These are phyloP conservation scores for Channa argus DNA, from an alignment of 2,113 vertebrate genomes.

Conservation along the genomic window DNA sequence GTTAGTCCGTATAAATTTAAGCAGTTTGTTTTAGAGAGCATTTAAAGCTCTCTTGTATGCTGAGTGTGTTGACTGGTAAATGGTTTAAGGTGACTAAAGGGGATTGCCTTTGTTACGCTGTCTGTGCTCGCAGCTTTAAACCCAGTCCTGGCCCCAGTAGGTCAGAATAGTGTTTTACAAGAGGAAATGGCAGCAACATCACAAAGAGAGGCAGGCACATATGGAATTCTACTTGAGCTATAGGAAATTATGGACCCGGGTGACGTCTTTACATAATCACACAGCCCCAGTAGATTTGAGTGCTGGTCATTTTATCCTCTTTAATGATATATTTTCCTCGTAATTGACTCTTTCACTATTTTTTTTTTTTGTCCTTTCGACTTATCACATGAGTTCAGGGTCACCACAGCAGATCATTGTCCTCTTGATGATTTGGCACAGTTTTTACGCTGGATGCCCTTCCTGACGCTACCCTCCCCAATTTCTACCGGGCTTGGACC, in stretches of 20 bases:
- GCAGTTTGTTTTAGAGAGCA: conserved; percentile 49
- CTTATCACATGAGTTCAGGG: too few species aligned
- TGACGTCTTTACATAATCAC: conserved; percentile 42
- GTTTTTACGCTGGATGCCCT: too few species aligned
- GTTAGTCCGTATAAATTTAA: conserved; percentile 35
- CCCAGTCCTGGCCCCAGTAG: conserved; percentile 19
- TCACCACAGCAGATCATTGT: too few species aligned
- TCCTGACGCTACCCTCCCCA: too few species aligned
- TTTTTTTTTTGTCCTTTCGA: too few species aligned
- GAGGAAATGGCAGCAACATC: conserved; percentile 57
- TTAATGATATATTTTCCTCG: conserved; percentile 47
- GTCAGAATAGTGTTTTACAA: conserved; percentile 59
- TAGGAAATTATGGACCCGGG: conserved; percentile 53
- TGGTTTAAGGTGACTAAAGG: conserved; percentile 52
- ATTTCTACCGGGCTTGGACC: too few species aligned
- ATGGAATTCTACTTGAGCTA: conserved; percentile 56
- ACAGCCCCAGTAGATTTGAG: conserved; percentile 19
- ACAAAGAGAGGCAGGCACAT: conserved; percentile 37
- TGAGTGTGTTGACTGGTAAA: conserved; percentile 49
- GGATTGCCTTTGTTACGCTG: conserved; percentile 34
- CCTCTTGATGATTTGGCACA: too few species aligned
- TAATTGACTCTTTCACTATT: conserved; percentile 4
- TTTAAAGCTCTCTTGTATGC: conserved; percentile 34
- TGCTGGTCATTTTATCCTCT: conserved; percentile 28
- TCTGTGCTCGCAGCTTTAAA: conserved; percentile 34